phyloP scores from a whole-genome alignment of 2,113 vertebrate species.

The Mesoclemmys tuberculata region DNA sequence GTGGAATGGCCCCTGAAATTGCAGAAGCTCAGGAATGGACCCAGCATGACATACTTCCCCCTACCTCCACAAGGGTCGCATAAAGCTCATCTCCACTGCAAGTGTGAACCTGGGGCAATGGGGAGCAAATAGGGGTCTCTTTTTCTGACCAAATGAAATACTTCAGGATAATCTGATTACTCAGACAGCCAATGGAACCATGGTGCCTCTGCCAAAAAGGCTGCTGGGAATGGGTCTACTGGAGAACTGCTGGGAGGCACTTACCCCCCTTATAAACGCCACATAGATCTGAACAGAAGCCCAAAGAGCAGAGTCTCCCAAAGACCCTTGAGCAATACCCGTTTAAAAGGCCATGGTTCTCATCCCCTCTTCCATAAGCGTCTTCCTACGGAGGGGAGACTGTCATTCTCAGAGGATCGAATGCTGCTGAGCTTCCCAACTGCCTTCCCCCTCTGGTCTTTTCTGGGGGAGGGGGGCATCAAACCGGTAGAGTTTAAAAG shows the following conservation, averaged over 20 bases:
- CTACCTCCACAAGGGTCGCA: rapidly evolving
- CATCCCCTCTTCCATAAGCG: background rate
- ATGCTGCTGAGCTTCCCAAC: rapidly evolving
- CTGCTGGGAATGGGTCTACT: background rate
- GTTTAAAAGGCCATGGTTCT: background rate
- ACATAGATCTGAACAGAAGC: rapidly evolving
- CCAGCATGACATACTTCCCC: rapidly evolving
- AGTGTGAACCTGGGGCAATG: rapidly evolving
- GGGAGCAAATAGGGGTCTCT: background rate
- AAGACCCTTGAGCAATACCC: background rate
- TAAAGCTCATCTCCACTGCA: rapidly evolving
- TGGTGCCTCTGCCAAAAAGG: background rate
- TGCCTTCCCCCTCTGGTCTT: background rate
- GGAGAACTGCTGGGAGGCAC: background rate
- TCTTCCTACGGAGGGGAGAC: background rate
- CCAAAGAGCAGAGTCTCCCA: background rate
- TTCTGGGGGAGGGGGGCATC: background rate
- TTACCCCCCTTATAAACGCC: background rate
- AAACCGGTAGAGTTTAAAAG: background rate
- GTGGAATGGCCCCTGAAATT: background rate
- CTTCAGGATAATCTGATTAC: background rate
- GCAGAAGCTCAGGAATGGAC: background rate
- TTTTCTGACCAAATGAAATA: background rate
- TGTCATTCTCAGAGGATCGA: background rate
- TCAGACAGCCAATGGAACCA: background rate